Evolutionary conservation across 1,140 invertebrate genomes (phyloP).

Genomic region (Nasonia vitripennis): DNA sequence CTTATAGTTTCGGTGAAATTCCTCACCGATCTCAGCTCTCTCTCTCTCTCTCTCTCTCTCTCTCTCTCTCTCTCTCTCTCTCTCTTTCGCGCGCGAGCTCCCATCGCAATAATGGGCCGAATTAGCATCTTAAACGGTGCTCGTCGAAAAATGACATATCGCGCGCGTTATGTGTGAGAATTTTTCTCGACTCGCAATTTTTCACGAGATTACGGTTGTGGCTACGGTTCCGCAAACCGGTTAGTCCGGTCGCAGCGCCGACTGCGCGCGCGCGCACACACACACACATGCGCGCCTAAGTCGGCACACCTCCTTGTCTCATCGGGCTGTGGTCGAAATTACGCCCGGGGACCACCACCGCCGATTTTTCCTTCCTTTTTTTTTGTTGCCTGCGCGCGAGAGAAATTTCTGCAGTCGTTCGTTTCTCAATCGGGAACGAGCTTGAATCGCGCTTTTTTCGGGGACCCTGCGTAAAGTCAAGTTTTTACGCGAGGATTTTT

Average conservation of each 20-base stretch:
- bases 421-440: not conserved
- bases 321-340: not conserved
- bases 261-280: not conserved
- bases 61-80: too few species aligned
- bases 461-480: not conserved
- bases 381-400: not conserved
- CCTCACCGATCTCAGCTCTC: too few species aligned
- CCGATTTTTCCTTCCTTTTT: not conserved
- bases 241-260: slow-evolving; percentile 35
- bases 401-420: not conserved
- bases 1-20: not conserved
- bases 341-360: not conserved
- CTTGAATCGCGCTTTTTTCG: not conserved
- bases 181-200: slow-evolving; percentile 46
- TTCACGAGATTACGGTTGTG: slow-evolving; percentile 50
- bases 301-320: not conserved
- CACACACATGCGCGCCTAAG: not conserved
- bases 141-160: slow-evolving; percentile 23
- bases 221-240: slow-evolving; percentile 50
- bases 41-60: too few species aligned
- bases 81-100: too few species aligned
- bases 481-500: not conserved
- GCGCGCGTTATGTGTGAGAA: slow-evolving; percentile 25
- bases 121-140: not conserved
- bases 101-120: too few species aligned